Base-by-base conservation (phyloP, 2,888 invertebrate genomes). In the Agrochola lota region DNA sequence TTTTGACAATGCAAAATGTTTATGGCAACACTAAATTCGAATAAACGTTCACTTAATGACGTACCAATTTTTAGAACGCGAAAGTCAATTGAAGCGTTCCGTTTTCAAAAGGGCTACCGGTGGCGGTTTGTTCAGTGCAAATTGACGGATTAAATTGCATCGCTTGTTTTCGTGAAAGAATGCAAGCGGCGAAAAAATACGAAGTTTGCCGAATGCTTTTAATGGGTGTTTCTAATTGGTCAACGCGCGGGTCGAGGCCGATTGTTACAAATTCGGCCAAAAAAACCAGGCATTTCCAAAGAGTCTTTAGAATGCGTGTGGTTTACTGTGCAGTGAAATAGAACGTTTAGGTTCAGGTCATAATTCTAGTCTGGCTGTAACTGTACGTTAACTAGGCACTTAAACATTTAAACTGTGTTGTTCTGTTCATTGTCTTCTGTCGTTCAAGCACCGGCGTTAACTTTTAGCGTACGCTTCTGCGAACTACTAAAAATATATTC, bases 141-240 rank as follows among this genome's bases (percentile, higher is more conserved):
- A 94, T 95, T 94, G 94, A 94, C 93, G 94, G 92, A 93, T 93
- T 93, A 90, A 94, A 94, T 92, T 92, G 92, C 91, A 92, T 91
- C 91, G 91, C 91, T 93, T 89, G 93, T 93, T 94, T 94, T 94
- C 95, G 96, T 95, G 95, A 94, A 94, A 90, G 95, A 95, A 95
- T 96, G 96, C 95, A 92, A 71, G 90, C 92, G 91, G 90, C 92
- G 92, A 93, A 94, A 94, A 92, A 89, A 91, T 90, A 87, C 91
- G 90, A 87, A 90, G 85, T 91, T 91, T 90, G 91, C 90, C 93
- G 91, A 94, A 93, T 86, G 90, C 76, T 93, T 95, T 94, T 95
- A 95, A 95, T 95, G 93, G 94, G 90, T 94, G 95, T 94, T 91
- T 94, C 96, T 95, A 95, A 96, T 95, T 95, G 95, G 95, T 93